These are phyloP conservation scores for Theristicus caerulescens DNA, from an alignment of 2,113 vertebrate species.

Conservation along the genomic window DNA sequence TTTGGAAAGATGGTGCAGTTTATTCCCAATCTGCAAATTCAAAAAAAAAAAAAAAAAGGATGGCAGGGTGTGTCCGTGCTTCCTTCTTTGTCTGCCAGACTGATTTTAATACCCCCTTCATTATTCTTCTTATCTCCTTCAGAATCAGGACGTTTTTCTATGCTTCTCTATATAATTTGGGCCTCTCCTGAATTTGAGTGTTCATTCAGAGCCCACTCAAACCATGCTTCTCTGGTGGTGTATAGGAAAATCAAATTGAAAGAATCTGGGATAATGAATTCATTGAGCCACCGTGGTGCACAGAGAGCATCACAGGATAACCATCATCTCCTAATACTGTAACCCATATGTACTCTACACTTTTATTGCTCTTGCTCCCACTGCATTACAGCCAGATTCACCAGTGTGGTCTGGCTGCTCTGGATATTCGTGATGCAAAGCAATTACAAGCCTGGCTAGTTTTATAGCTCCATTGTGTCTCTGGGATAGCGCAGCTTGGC, in stretches of 20 bases:
- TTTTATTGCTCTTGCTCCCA: neutral
- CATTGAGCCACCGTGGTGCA: neutral
- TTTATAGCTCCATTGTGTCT: neutral
- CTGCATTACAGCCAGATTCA: neutral
- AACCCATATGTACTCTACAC: neutral
- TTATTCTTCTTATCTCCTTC: neutral
- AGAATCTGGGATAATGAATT: neutral
- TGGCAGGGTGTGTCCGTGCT: neutral
- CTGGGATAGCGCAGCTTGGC: neutral
- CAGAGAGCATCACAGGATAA: neutral
- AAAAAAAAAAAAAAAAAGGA: neutral
- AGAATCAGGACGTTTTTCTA: neutral
- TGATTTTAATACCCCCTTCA: neutral
- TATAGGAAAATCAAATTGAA: neutral
- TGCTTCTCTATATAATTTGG: neutral
- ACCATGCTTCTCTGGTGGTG: neutral
- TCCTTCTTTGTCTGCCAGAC: neutral
- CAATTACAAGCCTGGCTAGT: neutral
- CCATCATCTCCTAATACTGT: neutral
- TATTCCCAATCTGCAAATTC: neutral
- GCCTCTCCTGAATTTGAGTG: neutral
- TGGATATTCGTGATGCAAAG: neutral
- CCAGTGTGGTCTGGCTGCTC: neutral
- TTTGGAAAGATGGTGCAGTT: neutral
- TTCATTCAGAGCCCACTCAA: neutral